These are phyloP conservation scores for Omphaloscelis lunosa DNA, from an alignment of 2,888 invertebrate genomes.

Conservation along the genomic window DNA sequence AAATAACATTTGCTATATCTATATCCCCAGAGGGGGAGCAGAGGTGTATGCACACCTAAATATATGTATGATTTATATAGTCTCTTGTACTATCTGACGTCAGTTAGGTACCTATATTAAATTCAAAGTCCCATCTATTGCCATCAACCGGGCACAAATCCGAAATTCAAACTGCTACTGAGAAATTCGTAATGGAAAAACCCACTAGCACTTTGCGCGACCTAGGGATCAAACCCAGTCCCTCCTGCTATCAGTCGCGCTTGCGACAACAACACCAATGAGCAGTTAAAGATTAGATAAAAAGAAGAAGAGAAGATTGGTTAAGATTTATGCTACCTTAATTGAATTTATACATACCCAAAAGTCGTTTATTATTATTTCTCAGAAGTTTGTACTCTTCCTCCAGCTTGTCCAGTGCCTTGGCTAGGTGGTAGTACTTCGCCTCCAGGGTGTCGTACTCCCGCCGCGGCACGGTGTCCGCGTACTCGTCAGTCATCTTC, in stretches of 20 bases:
- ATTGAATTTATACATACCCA: constrained; percentile 67
- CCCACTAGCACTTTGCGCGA: not conserved
- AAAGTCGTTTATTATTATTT: constrained; percentile 74
- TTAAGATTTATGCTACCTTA: not conserved
- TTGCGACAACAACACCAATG: not conserved
- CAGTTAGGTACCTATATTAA: no score
- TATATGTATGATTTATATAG: no score
- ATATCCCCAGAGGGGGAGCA: not conserved
- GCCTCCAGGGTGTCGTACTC: constrained; percentile 82
- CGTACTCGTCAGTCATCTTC: constrained; percentile 84
- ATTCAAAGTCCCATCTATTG: no score
- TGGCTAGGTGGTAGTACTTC: constrained; percentile 72
- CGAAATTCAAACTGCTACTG: no score
- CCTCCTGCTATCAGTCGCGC: not conserved
- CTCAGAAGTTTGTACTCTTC: constrained; percentile 74
- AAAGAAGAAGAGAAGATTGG: not conserved
- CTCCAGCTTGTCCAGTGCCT: constrained; percentile 69
- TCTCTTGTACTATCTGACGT: no score
- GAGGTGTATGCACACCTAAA: not conserved
- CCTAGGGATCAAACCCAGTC: not conserved
- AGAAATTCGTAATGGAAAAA: no score
- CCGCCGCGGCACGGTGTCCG: constrained; percentile 85
- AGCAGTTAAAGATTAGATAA: not conserved
- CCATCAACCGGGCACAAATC: no score
- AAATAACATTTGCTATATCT: not conserved